Conservation (phyloP, 1,140 invertebrate species). For the Idris sp. region DNA sequence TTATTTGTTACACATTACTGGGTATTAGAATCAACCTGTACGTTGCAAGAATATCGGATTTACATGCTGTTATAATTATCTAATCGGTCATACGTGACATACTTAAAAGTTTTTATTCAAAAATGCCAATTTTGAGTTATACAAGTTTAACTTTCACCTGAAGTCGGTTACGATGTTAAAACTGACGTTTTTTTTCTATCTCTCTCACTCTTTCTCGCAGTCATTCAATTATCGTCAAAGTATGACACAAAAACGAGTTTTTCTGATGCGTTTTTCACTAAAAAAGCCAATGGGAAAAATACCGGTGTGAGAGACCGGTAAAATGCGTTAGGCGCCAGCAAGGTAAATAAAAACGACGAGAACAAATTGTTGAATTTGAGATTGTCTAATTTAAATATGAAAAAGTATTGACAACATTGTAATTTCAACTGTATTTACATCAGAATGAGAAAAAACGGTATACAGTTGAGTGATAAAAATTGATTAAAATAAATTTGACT, state of each 20-base stretch:
- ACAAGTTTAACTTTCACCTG: slow-evolving; percentile 34
- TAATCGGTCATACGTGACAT: slow-evolving; percentile 38
- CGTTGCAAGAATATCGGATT: slow-evolving; percentile 36
- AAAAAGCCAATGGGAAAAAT: slow-evolving; percentile 18
- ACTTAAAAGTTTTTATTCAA: slow-evolving; percentile 12
- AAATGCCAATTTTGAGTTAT: slow-evolving; percentile 37
- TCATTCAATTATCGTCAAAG: slow-evolving; percentile 22
- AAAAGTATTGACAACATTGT: too few species aligned
- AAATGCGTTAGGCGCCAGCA: slow-evolving; percentile 5
- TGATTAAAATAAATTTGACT: too few species aligned
- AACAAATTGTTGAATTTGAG: too few species aligned
- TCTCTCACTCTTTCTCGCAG: neutral
- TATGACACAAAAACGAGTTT: slow-evolving; percentile 33
- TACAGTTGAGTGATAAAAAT: too few species aligned
- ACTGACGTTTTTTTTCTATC: slow-evolving; percentile 11
- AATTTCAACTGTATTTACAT: too few species aligned
- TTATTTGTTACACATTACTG: slow-evolving; percentile 36
- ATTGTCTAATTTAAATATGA: too few species aligned
- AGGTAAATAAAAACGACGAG: slow-evolving; percentile 2
- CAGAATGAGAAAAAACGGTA: too few species aligned
- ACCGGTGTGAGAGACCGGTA: neutral
- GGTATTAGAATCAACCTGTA: slow-evolving; percentile 31
- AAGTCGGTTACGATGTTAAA: slow-evolving; percentile 5
- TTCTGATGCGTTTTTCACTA: slow-evolving; percentile 18
- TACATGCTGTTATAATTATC: slow-evolving; percentile 46